Conservation (phyloP, 2,888 invertebrate species). For the Dicyrtomina minuta region DNA sequence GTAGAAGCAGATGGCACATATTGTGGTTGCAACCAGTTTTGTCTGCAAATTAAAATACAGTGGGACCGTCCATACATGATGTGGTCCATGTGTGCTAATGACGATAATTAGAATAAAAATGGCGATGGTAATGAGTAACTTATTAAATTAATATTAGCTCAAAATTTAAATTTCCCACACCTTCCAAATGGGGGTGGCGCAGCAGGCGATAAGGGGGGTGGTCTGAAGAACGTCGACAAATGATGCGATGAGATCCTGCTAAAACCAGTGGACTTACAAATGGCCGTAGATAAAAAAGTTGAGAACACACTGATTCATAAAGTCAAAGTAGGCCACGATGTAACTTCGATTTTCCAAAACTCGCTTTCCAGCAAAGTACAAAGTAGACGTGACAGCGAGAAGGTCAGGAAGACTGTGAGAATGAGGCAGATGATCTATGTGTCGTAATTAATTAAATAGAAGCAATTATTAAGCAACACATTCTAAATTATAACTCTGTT, state of each 20-base stretch:
- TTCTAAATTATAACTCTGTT: no score
- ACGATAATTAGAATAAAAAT: no score
- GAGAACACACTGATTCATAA: slow-evolving; percentile 9
- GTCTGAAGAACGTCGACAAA: background rate
- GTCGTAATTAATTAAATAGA: no score
- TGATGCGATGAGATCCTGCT: background rate
- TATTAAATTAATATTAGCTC: no score
- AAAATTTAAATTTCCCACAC: background rate
- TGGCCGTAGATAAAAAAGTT: slow-evolving; percentile 13
- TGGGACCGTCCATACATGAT: no score
- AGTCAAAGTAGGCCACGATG: slow-evolving; percentile 21
- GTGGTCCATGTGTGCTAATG: no score
- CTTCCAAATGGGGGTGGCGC: background rate
- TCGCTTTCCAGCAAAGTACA: background rate
- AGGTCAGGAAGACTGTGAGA: no score
- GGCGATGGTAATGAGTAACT: no score
- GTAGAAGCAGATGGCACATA: background rate
- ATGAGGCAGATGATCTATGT: no score
- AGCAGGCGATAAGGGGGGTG: background rate
- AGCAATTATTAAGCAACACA: no score
- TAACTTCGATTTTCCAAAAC: background rate
- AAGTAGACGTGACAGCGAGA: background rate
- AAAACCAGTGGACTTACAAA: slow-evolving; percentile 12
- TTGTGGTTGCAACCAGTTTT: background rate
- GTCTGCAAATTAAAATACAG: slow-evolving; percentile 7